These are phyloP conservation scores for Galaxias olidus DNA, from an alignment of 2,797 vertebrate genomes.

Conservation along the genomic window DNA sequence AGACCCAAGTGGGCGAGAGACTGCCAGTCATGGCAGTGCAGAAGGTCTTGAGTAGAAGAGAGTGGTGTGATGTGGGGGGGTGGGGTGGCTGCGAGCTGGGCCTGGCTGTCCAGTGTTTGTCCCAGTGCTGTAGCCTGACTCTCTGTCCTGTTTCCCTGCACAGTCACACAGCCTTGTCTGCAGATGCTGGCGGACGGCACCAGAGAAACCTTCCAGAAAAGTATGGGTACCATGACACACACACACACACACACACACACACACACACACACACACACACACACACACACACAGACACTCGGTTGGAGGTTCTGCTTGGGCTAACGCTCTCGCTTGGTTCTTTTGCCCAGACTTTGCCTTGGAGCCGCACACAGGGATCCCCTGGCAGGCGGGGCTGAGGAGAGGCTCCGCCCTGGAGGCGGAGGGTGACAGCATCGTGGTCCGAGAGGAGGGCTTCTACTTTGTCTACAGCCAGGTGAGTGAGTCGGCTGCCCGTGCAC, in stretches of 20 bases:
- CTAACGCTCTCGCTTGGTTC: conserved; percentile 17
- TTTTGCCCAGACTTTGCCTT: conserved; percentile 57
- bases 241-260: neutral
- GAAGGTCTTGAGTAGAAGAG: too few species aligned
- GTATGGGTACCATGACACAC: conserved; percentile 64
- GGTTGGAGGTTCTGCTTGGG: neutral
- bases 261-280: too few species aligned
- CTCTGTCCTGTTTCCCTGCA: conserved; percentile 38
- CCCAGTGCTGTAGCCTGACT: neutral
- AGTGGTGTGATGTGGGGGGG: too few species aligned
- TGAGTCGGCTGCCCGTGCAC: too few species aligned
- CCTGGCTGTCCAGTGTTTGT: neutral
- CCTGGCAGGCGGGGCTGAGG: conserved; percentile 89
- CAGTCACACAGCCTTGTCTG: conserved; percentile 87
- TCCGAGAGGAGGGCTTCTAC: conserved; percentile 91
- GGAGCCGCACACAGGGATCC: conserved; percentile 82
- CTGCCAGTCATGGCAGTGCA: too few species aligned
- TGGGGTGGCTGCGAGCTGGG: too few species aligned
- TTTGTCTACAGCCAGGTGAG: conserved; percentile 94
- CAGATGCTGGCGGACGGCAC: conserved; percentile 87
- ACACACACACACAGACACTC: too few species aligned
- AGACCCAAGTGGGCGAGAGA: too few species aligned
- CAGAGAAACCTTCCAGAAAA: conserved; percentile 81
- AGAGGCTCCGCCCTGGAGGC: conserved; percentile 85
- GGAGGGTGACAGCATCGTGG: conserved; percentile 82